Evolutionary conservation across 2,888 invertebrate genomes (phyloP).

Genomic region (Bombyx huttoni): DNA sequence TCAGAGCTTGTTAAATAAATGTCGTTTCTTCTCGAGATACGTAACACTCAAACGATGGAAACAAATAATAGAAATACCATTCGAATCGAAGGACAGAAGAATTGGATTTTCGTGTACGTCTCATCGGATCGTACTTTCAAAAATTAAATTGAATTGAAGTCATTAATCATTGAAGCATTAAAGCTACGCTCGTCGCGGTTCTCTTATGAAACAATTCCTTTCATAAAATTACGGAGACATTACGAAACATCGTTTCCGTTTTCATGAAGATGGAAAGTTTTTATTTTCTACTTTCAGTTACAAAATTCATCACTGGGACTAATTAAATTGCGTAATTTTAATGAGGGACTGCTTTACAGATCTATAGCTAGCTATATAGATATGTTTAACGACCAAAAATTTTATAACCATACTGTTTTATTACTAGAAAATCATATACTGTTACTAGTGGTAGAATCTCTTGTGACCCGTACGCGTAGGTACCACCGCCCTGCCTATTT

Average conservation of each 20-base stretch:
- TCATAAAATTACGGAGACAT: slow-evolving; percentile 13
- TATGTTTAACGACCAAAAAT: neutral
- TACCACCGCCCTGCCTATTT: too few relatives aligned
- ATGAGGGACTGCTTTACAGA: neutral
- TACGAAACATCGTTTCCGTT: slow-evolving; percentile 12
- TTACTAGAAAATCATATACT: too few relatives aligned
- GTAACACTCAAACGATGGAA: neutral
- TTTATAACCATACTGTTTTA: too few relatives aligned
- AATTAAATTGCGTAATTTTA: neutral
- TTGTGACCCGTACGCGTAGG: too few relatives aligned
- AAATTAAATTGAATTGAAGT: slow-evolving; percentile 50
- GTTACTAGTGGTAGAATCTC: too few relatives aligned
- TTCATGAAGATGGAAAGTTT: slow-evolving; percentile 5
- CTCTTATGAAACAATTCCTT: slow-evolving; percentile 29
- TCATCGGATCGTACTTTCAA: slow-evolving; percentile 36
- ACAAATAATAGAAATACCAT: neutral
- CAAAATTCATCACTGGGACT: neutral
- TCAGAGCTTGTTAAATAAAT: too few relatives aligned
- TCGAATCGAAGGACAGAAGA: neutral
- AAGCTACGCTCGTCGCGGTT: slow-evolving; percentile 31
- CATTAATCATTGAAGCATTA: slow-evolving; percentile 42
- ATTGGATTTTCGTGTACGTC: slow-evolving; percentile 17
- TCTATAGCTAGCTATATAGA: too few relatives aligned
- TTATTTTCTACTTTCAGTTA: neutral
- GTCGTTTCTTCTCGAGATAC: too few relatives aligned